phyloP scores from a whole-genome alignment of 2,888 invertebrate genomes.

The Seira sanloemensis region DNA sequence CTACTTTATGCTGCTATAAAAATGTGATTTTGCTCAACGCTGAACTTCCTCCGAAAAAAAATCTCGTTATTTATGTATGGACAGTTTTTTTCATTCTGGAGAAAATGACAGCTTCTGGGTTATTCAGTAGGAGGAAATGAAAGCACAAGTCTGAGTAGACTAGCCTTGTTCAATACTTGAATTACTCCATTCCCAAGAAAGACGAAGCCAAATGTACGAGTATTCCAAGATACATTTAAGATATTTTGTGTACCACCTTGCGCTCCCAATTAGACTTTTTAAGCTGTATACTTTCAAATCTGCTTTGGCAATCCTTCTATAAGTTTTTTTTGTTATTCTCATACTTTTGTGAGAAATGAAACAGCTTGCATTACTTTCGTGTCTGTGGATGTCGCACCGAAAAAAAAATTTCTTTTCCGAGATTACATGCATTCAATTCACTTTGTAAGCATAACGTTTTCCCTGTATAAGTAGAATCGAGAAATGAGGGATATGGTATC shows the following conservation, averaged over 20 bases:
- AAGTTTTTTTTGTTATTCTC: too few species aligned
- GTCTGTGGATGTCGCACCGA: not conserved
- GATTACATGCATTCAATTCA: conserved; percentile 9
- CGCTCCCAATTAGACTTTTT: conserved; percentile 8
- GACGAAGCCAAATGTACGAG: not conserved
- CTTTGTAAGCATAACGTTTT: not conserved
- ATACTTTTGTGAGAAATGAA: not conserved
- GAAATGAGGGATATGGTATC: not conserved
- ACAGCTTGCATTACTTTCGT: conserved; percentile 11
- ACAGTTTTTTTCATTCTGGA: not conserved
- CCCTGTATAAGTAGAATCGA: not conserved
- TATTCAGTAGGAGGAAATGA: not conserved
- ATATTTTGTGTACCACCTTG: not conserved
- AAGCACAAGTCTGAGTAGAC: not conserved
- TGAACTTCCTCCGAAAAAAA: not conserved
- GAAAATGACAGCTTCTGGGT: not conserved
- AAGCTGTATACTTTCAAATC: not conserved
- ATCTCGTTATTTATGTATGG: not conserved
- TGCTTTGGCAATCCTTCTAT: not conserved
- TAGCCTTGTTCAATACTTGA: not conserved
- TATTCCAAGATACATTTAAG: not conserved
- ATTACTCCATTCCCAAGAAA: not conserved
- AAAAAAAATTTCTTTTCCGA: not conserved
- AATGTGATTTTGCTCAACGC: not conserved
- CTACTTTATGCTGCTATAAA: not conserved